Conservation (phyloP, 2,888 invertebrate genomes). For the Drosophila mettleri region DNA sequence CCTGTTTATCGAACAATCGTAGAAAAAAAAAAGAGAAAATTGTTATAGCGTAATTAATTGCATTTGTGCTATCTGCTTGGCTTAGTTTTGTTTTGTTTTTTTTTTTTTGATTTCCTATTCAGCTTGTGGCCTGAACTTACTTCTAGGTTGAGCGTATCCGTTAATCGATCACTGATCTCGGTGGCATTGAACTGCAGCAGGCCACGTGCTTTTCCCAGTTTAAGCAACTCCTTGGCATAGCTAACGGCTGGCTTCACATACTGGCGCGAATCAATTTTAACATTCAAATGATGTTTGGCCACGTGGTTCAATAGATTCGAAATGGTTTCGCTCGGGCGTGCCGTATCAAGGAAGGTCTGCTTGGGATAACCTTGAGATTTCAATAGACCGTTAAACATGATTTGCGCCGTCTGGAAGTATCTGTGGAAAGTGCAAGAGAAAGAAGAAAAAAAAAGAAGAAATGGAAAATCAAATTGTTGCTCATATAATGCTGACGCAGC, state of each 20-base stretch:
- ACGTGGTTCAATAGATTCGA: conserved; percentile 89
- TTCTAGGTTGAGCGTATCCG: conserved; percentile 92
- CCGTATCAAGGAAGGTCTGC: conserved; percentile 88
- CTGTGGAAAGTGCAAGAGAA: conserved; percentile 84
- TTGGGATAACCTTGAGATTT: conserved; percentile 91
- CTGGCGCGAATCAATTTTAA: conserved; percentile 89
- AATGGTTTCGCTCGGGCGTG: conserved; percentile 89
- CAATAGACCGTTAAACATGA: conserved; percentile 90
- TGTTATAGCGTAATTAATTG: conserved; percentile 54
- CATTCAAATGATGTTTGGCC: conserved; percentile 89
- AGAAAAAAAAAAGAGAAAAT: conserved; percentile 9
- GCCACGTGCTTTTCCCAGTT: conserved; percentile 89
- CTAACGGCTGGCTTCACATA: conserved; percentile 91
- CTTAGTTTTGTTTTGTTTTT: conserved; percentile 19
- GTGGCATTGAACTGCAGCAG: conserved; percentile 89
- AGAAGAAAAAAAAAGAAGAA: background rate
- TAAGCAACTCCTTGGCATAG: conserved; percentile 90
- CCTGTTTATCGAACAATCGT: conserved; percentile 73
- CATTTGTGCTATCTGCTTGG: conserved; percentile 58
- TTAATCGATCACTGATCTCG: conserved; percentile 90
- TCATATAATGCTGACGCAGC: conserved; percentile 58
- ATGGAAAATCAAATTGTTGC: conserved; percentile 32
- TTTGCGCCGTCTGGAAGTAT: conserved; percentile 89
- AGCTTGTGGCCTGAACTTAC: conserved; percentile 63
- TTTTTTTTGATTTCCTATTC: conserved; percentile 8